Evolutionary conservation across 1,140 invertebrate genomes (phyloP).

Genomic region (Bicyclus anynana): DNA sequence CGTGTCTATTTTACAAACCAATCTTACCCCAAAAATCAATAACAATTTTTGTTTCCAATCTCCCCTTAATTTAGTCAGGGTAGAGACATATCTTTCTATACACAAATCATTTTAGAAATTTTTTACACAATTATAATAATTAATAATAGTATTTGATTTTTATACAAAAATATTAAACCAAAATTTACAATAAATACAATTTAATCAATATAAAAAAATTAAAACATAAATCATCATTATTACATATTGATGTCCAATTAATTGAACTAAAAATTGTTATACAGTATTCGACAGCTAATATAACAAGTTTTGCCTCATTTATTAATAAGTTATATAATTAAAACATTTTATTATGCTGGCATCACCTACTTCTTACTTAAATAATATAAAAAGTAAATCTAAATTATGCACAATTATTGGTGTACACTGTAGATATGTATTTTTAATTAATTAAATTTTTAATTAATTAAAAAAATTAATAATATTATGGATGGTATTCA

Average conservation of each 20-base stretch:
- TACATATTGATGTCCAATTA: background rate
- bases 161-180: background rate
- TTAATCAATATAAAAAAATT: background rate
- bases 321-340: background rate
- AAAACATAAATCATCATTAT: background rate
- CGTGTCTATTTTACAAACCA: conserved; percentile 57
- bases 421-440: too few relatives aligned
- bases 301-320: conserved; percentile 1
- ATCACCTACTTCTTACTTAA: background rate
- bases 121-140: conserved; percentile 7
- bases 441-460: too few relatives aligned
- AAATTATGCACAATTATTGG: too few relatives aligned
- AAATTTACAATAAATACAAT: conserved; percentile 1
- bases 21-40: conserved; percentile 41
- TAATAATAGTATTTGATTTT: too few relatives aligned
- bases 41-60: conserved; percentile 45
- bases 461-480: too few relatives aligned
- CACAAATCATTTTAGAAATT: background rate
- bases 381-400: too few relatives aligned
- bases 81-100: conserved; percentile 29
- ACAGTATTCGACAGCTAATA: background rate
- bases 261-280: background rate
- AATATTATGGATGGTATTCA: too few relatives aligned
- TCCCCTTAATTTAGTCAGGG: conserved; percentile 30
- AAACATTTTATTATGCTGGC: background rate